Evolutionary conservation across 2,797 vertebrate genomes (phyloP).

Genomic region (Oreochromis mossambicus): DNA sequence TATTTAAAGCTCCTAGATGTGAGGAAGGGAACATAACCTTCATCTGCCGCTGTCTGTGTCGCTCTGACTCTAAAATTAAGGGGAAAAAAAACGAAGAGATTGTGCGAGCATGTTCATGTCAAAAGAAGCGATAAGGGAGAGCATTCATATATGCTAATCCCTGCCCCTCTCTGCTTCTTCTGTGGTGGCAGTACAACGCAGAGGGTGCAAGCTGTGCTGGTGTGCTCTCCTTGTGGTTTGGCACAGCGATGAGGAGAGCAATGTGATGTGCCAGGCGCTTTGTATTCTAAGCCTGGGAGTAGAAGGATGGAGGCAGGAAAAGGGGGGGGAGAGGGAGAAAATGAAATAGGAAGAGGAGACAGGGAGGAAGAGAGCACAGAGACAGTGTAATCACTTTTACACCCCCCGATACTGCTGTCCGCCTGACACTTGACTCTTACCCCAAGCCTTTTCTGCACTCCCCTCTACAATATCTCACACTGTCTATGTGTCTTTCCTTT

Average conservation of each 20-base stretch:
- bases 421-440: slow-evolving; percentile 41
- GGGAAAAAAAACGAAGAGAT: neutral
- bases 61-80: neutral
- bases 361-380: slow-evolving; percentile 29
- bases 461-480: slow-evolving; percentile 7
- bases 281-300: slow-evolving; percentile 54
- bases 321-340: slow-evolving; percentile 1
- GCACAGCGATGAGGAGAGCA: slow-evolving; percentile 33
- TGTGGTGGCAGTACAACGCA: slow-evolving; percentile 23
- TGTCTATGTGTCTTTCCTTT: neutral
- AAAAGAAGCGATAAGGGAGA: slow-evolving; percentile 50
- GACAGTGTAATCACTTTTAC: slow-evolving; percentile 56
- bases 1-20: slow-evolving; percentile 51
- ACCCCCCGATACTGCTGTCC: slow-evolving; percentile 25
- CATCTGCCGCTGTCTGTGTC: neutral
- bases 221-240: slow-evolving; percentile 44
- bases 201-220: slow-evolving; percentile 16
- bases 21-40: slow-evolving; percentile 6
- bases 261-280: slow-evolving; percentile 59
- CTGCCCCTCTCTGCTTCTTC: slow-evolving; percentile 25
- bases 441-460: neutral
- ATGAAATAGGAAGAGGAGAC: slow-evolving; percentile 22
- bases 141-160: slow-evolving; percentile 60
- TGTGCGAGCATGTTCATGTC: slow-evolving; percentile 28
- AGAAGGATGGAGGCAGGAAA: slow-evolving; percentile 7